Percentiles rank a stretch among this genome's conserved stretches.
phyloP scores from a whole-genome alignment of 2,888 invertebrate species.

The Drosophila fulvimacula region DNA sequence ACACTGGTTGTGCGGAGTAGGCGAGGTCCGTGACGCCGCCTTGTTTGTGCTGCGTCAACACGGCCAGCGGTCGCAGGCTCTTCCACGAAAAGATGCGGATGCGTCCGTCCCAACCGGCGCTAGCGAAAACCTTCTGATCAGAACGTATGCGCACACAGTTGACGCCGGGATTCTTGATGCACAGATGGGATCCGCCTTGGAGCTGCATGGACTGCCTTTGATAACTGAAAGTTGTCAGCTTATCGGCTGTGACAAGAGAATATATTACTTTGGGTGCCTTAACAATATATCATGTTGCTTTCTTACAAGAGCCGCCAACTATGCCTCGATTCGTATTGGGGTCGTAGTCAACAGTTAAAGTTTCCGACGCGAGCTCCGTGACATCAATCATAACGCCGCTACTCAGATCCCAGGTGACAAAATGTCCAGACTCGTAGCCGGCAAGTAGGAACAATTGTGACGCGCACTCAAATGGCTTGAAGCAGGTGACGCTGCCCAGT shows the following conservation, averaged over 20 bases:
- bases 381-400: slow-evolving; percentile 84
- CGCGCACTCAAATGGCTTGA: slow-evolving; percentile 85
- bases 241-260: slow-evolving; percentile 63
- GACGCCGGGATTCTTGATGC: slow-evolving; percentile 90
- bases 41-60: slow-evolving; percentile 90
- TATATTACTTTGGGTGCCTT: background rate
- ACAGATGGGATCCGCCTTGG: slow-evolving; percentile 87
- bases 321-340: slow-evolving; percentile 88
- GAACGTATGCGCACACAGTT: slow-evolving; percentile 89
- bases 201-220: slow-evolving; percentile 84
- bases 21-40: slow-evolving; percentile 90
- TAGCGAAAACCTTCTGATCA: slow-evolving; percentile 90
- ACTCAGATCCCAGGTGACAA: slow-evolving; percentile 90
- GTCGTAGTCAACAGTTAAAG: slow-evolving; percentile 91
- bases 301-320: slow-evolving; percentile 85
- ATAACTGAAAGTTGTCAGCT: slow-evolving; percentile 81
- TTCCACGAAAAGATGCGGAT: slow-evolving; percentile 92
- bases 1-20: slow-evolving; percentile 88
- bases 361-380: slow-evolving; percentile 86
- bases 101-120: slow-evolving; percentile 92
- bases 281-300: background rate
- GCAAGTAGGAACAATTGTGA: slow-evolving; percentile 87
- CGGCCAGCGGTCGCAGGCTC: slow-evolving; percentile 89
- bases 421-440: slow-evolving; percentile 91
- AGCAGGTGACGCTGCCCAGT: slow-evolving; percentile 87